Evolutionary conservation across 2,113 vertebrate species (phyloP), one percentile per base, ranked within the genome.

Genomic region (Megalops atlanticus): DNA sequence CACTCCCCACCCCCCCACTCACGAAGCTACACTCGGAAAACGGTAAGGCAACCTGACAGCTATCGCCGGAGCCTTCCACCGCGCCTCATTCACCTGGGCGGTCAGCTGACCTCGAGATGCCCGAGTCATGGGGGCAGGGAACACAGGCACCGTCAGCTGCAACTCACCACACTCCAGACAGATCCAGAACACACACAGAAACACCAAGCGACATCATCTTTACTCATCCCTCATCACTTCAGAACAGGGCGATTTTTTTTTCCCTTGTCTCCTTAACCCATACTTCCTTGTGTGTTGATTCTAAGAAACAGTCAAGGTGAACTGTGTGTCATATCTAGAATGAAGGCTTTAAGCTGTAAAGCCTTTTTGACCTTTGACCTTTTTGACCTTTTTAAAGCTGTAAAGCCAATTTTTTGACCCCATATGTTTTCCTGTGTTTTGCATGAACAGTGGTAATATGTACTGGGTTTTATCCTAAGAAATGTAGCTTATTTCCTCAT

Each of bases 31-130:
- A n/a, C n/a, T n/a, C n/a, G n/a, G n/a, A n/a, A n/a, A n/a, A n/a
- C n/a, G 6, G 74, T 74, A 40, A 81, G 21, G 79, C 64, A 58
- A 81, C 52, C 40, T 7, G 41, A n/a, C n/a, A n/a, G n/a, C n/a
- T n/a, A n/a, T n/a, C n/a, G 27, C 24, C 70, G 10, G 21, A 81
- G 58, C 52, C 73, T 43, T 40, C n/a, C 64, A 41, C 54, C 18
- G 16, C 18, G 6, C 71, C 8, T 11, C 1, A 38, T 35, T 74
- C 83, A 81, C 83, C 79, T 81, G 52, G 49, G 33, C 75, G 8
- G 49, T 58, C 75, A 73, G 74, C 69, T 81, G 74, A 84, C 75
- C 83, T 38, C 35, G 12, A 58, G 64, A 36, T 43, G 33, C 24
- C 15, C 41, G 74, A 82, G 35, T 82, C 74, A 76, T 40, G 21